Percentiles rank a stretch among this genome's conserved stretches.
These are phyloP conservation scores for Dendrolimus punctatus DNA, from an alignment of 1,140 invertebrate genomes.

Conservation along the genomic window DNA sequence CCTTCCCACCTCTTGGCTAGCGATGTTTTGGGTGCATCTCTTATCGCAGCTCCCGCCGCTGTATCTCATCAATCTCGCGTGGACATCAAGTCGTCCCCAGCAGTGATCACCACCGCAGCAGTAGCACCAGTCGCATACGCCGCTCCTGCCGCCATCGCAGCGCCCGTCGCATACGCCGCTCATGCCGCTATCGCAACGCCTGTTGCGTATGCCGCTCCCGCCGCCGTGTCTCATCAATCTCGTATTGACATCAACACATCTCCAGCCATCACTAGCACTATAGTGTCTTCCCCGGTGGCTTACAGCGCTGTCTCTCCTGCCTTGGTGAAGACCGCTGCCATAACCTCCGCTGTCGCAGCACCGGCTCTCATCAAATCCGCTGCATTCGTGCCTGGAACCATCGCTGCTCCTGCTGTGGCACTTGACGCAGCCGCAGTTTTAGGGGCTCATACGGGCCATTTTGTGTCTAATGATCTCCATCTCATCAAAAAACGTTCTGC, in stretches of 20 bases:
- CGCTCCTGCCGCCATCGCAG: slow-evolving; percentile 16
- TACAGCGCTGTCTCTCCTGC: slow-evolving; percentile 27
- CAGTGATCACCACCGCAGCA: slow-evolving; percentile 19
- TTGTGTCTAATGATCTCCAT: slow-evolving; percentile 50
- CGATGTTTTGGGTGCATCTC: slow-evolving; percentile 14
- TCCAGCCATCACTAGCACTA: slow-evolving; percentile 37
- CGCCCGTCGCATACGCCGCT: slow-evolving; percentile 14
- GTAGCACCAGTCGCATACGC: slow-evolving; percentile 18
- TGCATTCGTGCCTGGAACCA: slow-evolving; percentile 22
- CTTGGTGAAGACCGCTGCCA: slow-evolving; percentile 11
- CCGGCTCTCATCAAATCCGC: slow-evolving; percentile 23
- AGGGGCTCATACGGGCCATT: slow-evolving; percentile 62
- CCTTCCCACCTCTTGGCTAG: slow-evolving; percentile 26
- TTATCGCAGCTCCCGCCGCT: slow-evolving; percentile 19
- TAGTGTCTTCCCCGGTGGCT: slow-evolving; percentile 25
- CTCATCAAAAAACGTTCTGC: slow-evolving; percentile 48
- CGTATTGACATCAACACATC: slow-evolving; percentile 51
- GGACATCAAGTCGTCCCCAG: slow-evolving; percentile 43
- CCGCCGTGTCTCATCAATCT: slow-evolving; percentile 43
- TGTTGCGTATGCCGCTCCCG: slow-evolving; percentile 25
- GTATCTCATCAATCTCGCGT: slow-evolving; percentile 47
- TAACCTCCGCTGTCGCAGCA: slow-evolving; percentile 19
- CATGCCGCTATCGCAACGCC: slow-evolving; percentile 1
- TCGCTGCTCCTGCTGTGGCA: slow-evolving; percentile 32
- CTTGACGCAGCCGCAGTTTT: slow-evolving; percentile 62